Evolutionary conservation across 2,888 invertebrate species (phyloP).

Genomic region (Tachystola acroxantha): DNA sequence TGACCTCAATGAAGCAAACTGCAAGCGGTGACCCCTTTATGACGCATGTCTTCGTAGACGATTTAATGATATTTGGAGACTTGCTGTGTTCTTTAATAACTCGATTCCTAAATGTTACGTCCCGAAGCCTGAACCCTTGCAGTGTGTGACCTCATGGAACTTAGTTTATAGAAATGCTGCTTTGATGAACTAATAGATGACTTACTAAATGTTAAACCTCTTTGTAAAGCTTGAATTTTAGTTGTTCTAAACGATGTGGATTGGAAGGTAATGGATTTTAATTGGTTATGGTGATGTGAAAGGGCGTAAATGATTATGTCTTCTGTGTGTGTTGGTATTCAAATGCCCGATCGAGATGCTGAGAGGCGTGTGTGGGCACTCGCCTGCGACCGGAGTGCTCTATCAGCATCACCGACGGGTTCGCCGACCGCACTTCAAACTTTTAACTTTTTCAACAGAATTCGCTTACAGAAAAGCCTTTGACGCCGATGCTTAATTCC

Average conservation of each 20-base stretch:
- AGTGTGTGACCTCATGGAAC: slow-evolving; percentile 55
- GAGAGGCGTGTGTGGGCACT: slow-evolving; percentile 55
- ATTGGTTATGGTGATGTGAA: slow-evolving; percentile 74
- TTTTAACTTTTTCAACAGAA: slow-evolving; percentile 25
- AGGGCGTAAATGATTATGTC: slow-evolving; percentile 66
- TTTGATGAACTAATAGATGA: slow-evolving; percentile 61
- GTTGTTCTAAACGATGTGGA: slow-evolving; percentile 74
- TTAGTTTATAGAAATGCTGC: slow-evolving; percentile 63
- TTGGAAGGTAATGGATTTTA: slow-evolving; percentile 76
- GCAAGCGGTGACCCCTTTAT: slow-evolving; percentile 59
- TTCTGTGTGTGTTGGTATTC: slow-evolving; percentile 84
- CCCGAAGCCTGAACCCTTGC: slow-evolving; percentile 70
- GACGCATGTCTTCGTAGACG: slow-evolving; percentile 54
- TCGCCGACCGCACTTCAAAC: slow-evolving; percentile 60
- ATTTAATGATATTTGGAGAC: slow-evolving; percentile 38
- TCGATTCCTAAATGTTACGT: slow-evolving; percentile 47
- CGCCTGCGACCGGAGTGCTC: slow-evolving; percentile 64
- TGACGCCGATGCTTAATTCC: slow-evolving; percentile 48
- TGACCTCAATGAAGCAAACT: slow-evolving; percentile 59
- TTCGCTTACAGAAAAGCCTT: slow-evolving; percentile 39
- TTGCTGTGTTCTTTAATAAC: slow-evolving; percentile 48
- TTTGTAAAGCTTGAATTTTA: slow-evolving; percentile 74
- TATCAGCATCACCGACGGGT: slow-evolving; percentile 70
- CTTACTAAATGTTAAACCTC: slow-evolving; percentile 71
- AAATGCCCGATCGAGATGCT: slow-evolving; percentile 81